Evolutionary conservation across 2,113 vertebrate genomes (phyloP).

Genomic region (Tichodroma muraria): DNA sequence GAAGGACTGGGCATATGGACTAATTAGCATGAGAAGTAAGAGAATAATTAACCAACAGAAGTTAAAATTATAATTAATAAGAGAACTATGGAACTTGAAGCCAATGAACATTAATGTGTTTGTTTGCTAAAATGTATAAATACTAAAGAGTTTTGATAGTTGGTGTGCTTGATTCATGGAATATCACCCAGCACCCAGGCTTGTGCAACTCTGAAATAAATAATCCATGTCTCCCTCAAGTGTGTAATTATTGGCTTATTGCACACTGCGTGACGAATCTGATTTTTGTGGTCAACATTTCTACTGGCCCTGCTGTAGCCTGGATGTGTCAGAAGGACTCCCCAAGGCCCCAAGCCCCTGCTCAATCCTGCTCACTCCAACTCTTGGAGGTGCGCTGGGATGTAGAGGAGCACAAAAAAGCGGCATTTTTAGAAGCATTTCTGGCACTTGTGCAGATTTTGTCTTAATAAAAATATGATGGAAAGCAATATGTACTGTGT

Average conservation of each 20-base stretch:
- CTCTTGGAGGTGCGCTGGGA: accelerated
- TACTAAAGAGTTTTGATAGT: neutral
- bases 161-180: neutral
- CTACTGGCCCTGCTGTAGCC: accelerated
- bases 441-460: accelerated
- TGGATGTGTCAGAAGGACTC: neutral
- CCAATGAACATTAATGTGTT: neutral
- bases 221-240: neutral
- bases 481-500: accelerated
- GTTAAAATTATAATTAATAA: neutral
- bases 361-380: accelerated
- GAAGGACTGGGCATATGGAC: too few species aligned
- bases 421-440: accelerated
- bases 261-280: neutral
- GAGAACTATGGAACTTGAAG: neutral
- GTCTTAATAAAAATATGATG: neutral
- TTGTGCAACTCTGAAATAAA: neutral
- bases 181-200: neutral
- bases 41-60: neutral
- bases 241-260: neutral
- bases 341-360: accelerated
- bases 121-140: neutral
- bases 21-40: neutral
- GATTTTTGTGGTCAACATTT: neutral
- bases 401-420: neutral